A percentile compares a stretch with the other conserved stretches of the same genome.
These are phyloP conservation scores for Drosophila siamana DNA, from an alignment of 2,888 invertebrate genomes.

Conservation along the genomic window DNA sequence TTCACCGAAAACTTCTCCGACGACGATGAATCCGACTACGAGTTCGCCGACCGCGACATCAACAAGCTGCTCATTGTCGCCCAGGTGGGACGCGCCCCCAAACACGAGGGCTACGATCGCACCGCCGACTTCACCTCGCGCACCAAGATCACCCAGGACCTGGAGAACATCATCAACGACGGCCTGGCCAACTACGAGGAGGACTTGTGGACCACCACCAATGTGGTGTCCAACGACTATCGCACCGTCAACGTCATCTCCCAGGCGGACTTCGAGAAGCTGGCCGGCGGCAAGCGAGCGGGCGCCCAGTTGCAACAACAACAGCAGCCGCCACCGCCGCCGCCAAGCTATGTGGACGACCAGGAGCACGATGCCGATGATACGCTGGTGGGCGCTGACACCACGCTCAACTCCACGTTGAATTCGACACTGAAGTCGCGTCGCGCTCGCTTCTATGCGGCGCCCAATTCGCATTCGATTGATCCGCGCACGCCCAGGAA, in stretches of 20 bases:
- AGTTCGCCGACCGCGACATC: slow-evolving; percentile 96
- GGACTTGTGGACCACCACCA: slow-evolving; percentile 92
- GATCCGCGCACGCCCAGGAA: slow-evolving; percentile 91
- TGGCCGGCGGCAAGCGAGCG: slow-evolving; percentile 87
- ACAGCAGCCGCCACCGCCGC: slow-evolving; percentile 93
- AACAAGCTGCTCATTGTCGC: slow-evolving; percentile 98
- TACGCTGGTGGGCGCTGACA: slow-evolving; percentile 60
- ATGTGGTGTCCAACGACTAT: slow-evolving; percentile 87
- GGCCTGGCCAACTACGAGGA: slow-evolving; percentile 98
- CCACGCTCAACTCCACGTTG: slow-evolving; percentile 76
- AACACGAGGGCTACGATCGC: slow-evolving; percentile 95
- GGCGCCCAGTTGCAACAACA: slow-evolving; percentile 18
- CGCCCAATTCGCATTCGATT: slow-evolving; percentile 90
- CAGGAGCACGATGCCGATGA: slow-evolving; percentile 62
- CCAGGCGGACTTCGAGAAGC: slow-evolving; percentile 94
- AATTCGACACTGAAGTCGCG: slow-evolving; percentile 84
- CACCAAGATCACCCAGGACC: slow-evolving; percentile 97
- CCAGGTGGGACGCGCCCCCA: slow-evolving; percentile 89
- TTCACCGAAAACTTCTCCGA: slow-evolving; percentile 93
- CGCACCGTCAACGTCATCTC: slow-evolving; percentile 95
- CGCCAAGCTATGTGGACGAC: slow-evolving; percentile 88
- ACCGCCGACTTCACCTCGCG: slow-evolving; percentile 95
- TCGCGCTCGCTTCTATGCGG: slow-evolving; percentile 96
- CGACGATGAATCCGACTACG: slow-evolving; percentile 92
- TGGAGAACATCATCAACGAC: slow-evolving; percentile 98